Base-by-base conservation (phyloP, 2,888 invertebrate genomes). In the Parnassius glacialis region DNA sequence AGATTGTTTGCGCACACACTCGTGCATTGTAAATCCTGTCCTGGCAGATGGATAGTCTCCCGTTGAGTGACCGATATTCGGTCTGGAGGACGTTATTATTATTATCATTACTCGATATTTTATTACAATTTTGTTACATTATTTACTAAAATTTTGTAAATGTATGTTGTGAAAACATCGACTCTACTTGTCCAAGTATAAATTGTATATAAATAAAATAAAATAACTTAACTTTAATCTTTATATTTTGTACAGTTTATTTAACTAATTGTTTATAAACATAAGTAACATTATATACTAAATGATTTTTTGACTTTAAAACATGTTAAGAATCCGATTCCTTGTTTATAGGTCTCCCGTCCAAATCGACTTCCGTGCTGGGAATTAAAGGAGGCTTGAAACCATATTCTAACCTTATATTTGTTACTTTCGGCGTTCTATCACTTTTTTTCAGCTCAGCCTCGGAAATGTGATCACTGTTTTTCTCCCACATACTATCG, bases 321-420 rank as follows among this genome's bases (percentile, higher is more conserved):
- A 61, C 34, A 51, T 11, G 16, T 65, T 62, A 71, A 53, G 64
- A 62, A 42, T 68, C 61, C 51, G 72, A 68, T 1, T 71, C 70
- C 60, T 83, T 84, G 50, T 93, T 87, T 1, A 95, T 80, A 0
- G 95, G 95, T 65, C 93, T 83, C 1, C 95, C 95, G 67, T 95
- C 93, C 67, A 96, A 94, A 74, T 96, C 96, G 10, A 96, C 94
- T 79, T 96, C 95, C 5, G 95, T 92, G 0, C 97, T 97, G 0
- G 97, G 97, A 65, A 95, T 93, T 70, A 97, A 80, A 0, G 96
- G 97, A 0, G 97, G 96, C 73, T 95, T 95, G 70, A 97, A 97
- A 0, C 96, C 94, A 70, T 97, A 97, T 69, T 97, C 97, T 74
- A 97, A 93, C 72, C 95, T 94, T 0, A 96, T 87, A 44, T 82